Conservation (phyloP, 2,113 vertebrate species). For the Hassar affinis region DNA sequence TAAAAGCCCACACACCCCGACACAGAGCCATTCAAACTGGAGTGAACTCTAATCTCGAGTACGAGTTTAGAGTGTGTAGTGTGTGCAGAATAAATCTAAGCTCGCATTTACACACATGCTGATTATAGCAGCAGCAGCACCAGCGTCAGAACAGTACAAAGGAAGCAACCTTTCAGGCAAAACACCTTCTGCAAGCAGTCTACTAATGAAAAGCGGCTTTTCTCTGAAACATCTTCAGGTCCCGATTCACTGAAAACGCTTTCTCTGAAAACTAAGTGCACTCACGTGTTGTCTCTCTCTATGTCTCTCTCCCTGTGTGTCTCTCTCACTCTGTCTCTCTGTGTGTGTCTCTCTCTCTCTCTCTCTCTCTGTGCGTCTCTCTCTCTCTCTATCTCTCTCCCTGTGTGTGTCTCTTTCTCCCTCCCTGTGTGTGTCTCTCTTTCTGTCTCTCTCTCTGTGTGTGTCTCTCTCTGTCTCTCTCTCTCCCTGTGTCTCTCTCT, state of each 20-base stretch:
- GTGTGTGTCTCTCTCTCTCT: no score
- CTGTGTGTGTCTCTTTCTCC: no score
- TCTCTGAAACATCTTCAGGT: neutral
- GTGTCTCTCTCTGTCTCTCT: no score
- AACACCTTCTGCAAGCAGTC: neutral
- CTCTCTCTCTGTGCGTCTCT: no score
- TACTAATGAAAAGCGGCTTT: neutral
- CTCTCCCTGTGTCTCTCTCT: no score
- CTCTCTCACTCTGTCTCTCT: fast-evolving
- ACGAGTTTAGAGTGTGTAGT: neutral
- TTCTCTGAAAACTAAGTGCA: neutral
- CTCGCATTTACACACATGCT: neutral
- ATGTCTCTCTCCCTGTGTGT: neutral
- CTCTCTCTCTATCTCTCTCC: no score
- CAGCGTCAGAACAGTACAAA: neutral
- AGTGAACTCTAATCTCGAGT: neutral
- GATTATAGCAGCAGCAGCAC: neutral
- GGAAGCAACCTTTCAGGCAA: neutral
- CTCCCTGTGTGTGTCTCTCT: no score
- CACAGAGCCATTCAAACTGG: neutral
- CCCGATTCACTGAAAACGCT: neutral
- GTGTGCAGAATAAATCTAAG: neutral
- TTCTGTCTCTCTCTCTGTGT: no score
- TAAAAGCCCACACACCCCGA: neutral
- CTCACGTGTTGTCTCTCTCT: neutral